These are phyloP conservation scores for Misgurnus anguillicaudatus DNA, from an alignment of 2,113 vertebrate species.

Conservation along the genomic window DNA sequence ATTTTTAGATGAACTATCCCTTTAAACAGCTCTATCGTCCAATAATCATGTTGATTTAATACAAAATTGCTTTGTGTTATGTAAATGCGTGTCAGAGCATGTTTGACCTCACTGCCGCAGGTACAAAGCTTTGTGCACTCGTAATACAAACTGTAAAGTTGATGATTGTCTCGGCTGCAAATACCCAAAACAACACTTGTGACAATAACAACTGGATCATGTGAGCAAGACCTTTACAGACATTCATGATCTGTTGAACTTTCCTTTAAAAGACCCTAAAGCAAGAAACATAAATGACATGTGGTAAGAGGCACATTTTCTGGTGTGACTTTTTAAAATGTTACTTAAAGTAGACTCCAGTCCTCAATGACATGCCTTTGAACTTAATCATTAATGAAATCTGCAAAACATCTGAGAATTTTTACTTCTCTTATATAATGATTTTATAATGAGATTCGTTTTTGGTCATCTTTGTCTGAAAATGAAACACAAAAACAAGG, in stretches of 20 bases:
- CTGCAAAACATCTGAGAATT: too few species aligned
- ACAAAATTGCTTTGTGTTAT: neutral
- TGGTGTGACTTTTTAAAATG: constrained; percentile 8
- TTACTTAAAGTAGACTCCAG: neutral
- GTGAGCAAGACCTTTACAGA: constrained; percentile 7
- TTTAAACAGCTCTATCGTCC: neutral
- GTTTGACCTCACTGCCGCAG: neutral
- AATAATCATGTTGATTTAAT: neutral
- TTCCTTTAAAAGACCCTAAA: neutral
- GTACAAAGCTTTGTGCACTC: neutral
- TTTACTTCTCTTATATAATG: too few species aligned
- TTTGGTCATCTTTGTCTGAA: constrained; percentile 71
- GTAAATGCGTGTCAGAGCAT: neutral
- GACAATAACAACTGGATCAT: neutral
- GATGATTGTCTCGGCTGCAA: neutral
- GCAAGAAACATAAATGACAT: constrained; percentile 18
- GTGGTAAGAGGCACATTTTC: constrained; percentile 19
- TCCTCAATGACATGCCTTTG: neutral
- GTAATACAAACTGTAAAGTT: neutral
- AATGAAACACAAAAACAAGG: constrained; percentile 17
- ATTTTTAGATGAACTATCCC: too few species aligned
- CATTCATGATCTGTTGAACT: constrained; percentile 22
- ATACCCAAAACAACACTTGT: neutral
- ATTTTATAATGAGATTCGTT: neutral
- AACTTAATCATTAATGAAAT: constrained; percentile 6